Conservation (phyloP, 2,797 vertebrate genomes). For the Intellagama lesueurii region DNA sequence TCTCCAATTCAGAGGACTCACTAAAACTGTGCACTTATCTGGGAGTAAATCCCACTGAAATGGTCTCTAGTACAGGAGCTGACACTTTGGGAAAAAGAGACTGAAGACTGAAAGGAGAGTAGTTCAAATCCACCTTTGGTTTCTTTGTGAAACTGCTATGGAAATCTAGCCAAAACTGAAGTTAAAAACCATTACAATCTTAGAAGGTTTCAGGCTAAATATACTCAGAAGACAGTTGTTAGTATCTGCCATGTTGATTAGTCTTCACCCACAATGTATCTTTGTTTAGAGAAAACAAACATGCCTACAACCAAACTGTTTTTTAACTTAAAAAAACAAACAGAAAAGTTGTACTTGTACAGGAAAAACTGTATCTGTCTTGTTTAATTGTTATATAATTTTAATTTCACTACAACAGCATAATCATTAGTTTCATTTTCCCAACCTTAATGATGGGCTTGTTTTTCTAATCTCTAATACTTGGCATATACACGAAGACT, state of each 20-base stretch:
- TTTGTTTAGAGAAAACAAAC: neutral
- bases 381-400: neutral
- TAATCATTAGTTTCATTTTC: neutral
- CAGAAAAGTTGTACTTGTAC: too few relatives aligned
- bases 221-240: neutral
- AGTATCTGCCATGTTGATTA: neutral
- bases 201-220: neutral
- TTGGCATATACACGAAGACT: too few relatives aligned
- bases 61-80: neutral
- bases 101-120: neutral
- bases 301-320: neutral
- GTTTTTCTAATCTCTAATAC: neutral
- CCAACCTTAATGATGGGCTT: neutral
- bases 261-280: neutral
- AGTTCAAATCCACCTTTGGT: neutral
- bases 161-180: neutral
- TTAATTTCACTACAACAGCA: neutral
- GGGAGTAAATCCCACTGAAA: neutral
- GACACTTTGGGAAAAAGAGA: neutral
- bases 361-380: neutral
- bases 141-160: neutral
- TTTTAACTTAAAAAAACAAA: too few relatives aligned
- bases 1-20: neutral
- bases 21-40: neutral
- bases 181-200: neutral